Percentiles rank a stretch among this genome's conserved stretches.
Conservation (phyloP, 1,140 invertebrate genomes). For the Bombus soroeensis region DNA sequence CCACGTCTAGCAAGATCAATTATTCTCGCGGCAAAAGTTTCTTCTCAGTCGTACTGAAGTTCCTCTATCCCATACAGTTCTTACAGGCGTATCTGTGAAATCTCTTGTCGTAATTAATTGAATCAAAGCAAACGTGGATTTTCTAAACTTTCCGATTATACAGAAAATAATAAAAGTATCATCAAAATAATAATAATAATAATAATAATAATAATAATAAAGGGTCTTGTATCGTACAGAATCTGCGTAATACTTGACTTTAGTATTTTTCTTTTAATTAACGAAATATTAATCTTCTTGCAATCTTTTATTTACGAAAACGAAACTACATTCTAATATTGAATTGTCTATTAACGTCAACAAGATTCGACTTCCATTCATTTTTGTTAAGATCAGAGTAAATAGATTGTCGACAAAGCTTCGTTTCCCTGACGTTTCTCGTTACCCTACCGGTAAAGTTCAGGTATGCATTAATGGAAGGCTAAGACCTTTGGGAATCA, state of each 20-base stretch:
- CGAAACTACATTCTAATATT: background rate
- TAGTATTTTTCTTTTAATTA: background rate
- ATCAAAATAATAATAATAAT: too few relatives aligned
- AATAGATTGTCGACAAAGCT: constrained; percentile 17
- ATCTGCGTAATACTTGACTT: background rate
- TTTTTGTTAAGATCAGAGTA: constrained; percentile 15
- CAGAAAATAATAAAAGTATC: background rate
- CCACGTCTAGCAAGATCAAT: constrained; percentile 44
- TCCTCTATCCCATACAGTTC: constrained; percentile 17
- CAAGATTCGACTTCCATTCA: constrained; percentile 12
- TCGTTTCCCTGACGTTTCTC: constrained; percentile 37
- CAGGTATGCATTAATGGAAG: background rate
- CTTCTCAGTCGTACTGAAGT: background rate
- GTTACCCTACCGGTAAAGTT: constrained; percentile 39
- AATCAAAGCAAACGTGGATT: constrained; percentile 3
- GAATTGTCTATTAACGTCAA: constrained; percentile 1
- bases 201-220: too few relatives aligned
- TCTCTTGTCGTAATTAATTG: constrained; percentile 19
- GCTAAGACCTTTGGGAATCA: constrained; percentile 4
- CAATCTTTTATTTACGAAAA: background rate
- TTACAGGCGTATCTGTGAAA: background rate
- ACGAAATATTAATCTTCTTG: background rate
- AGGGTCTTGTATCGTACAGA: too few relatives aligned
- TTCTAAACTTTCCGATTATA: background rate
- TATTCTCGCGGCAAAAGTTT: constrained; percentile 17